A percentile compares a stretch with the other conserved stretches of the same genome.
Conservation (phyloP, 2,113 vertebrate species). For the Ctenomys sociabilis region DNA sequence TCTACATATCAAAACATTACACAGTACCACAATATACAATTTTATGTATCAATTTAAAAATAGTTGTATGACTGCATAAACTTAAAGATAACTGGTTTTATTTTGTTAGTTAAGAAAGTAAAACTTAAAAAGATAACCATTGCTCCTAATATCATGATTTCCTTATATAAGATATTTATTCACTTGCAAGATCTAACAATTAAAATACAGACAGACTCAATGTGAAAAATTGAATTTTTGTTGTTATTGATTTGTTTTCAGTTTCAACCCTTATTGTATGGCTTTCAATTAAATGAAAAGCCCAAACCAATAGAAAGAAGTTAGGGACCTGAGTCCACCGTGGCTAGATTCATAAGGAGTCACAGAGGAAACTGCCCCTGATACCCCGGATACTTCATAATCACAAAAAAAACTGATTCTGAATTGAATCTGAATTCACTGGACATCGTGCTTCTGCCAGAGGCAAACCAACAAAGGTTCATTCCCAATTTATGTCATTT, state of each 20-base stretch:
- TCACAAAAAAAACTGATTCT: not conserved
- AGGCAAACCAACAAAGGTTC: not conserved
- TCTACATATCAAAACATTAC: not conserved
- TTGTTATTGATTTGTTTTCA: slow-evolving; percentile 10
- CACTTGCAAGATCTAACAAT: not conserved
- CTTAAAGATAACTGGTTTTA: not conserved
- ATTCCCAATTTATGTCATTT: not conserved
- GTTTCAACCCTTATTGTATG: not conserved
- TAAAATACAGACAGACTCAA: not conserved
- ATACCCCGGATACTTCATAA: not conserved
- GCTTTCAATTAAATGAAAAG: slow-evolving; percentile 12
- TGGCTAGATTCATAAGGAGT: not conserved
- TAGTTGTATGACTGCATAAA: not conserved
- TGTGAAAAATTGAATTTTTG: not conserved
- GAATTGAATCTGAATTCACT: not conserved
- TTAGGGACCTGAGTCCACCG: not conserved
- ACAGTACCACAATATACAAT: not conserved
- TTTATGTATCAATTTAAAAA: not conserved
- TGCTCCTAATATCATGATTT: not conserved
- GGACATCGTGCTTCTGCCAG: not conserved
- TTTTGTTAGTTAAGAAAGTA: not conserved
- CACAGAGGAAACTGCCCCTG: slow-evolving; percentile 7
- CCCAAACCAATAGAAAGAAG: not conserved
- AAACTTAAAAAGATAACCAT: not conserved
- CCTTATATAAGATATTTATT: not conserved